Conservation (phyloP, 2,797 vertebrate genomes). For the Morelia viridis region DNA sequence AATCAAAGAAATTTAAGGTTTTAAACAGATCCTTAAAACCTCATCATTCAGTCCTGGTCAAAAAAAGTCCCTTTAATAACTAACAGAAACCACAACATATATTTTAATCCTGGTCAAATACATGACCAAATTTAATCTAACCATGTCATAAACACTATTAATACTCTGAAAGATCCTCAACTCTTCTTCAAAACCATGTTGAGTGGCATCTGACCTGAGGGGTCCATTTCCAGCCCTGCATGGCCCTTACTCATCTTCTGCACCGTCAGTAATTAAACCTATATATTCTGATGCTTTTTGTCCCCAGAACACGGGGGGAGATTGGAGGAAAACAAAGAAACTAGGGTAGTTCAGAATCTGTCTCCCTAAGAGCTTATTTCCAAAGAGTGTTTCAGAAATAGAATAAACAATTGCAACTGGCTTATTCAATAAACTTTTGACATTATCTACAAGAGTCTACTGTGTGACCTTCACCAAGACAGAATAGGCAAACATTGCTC, state of each 20-base stretch:
- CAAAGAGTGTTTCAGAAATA: not conserved
- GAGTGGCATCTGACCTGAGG: not conserved
- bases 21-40: no score
- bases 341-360: not conserved
- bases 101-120: no score
- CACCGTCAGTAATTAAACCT: not conserved
- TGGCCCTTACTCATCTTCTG: not conserved
- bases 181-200: not conserved
- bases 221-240: not conserved
- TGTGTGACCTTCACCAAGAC: not conserved
- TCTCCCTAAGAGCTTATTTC: not conserved
- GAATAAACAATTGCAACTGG: not conserved
- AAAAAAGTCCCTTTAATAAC: no score
- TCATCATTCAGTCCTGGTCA: no score
- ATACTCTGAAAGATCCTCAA: not conserved
- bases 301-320: not conserved
- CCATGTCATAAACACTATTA: not conserved
- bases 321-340: not conserved
- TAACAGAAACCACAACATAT: no score
- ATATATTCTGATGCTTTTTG: not conserved
- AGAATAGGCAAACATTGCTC: not conserved
- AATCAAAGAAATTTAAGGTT: no score
- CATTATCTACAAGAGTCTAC: not conserved
- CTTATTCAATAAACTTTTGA: not conserved
- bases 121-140: not conserved